A percentile compares a stretch with the other conserved stretches of the same genome.
Evolutionary conservation across 2,888 invertebrate species (phyloP).

Genomic region (Pristionchus arcanus): DNA sequence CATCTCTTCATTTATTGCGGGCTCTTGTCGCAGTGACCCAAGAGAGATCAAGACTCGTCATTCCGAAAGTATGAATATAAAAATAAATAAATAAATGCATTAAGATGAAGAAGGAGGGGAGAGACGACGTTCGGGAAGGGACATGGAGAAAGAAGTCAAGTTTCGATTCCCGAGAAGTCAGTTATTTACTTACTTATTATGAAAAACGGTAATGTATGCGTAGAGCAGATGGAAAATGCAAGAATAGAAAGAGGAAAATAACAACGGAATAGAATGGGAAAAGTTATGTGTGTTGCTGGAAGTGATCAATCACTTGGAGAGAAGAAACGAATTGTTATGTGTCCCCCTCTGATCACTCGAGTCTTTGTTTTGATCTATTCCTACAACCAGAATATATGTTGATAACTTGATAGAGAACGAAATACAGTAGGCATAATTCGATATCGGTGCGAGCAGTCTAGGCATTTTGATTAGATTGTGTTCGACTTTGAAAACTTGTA

Average conservation of each 20-base stretch:
- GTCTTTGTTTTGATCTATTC: neutral
- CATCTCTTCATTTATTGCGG: neutral
- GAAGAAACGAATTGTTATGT: neutral
- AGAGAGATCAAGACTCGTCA: too few relatives aligned
- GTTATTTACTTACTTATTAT: neutral
- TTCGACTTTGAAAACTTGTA: too few relatives aligned
- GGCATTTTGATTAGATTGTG: too few relatives aligned
- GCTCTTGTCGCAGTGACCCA: too few relatives aligned
- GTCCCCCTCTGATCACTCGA: neutral
- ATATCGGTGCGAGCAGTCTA: too few relatives aligned
- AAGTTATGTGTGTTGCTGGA: neutral
- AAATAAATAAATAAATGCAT: neutral
- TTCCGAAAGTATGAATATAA: neutral
- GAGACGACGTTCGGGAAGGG: neutral
- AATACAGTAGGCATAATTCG: too few relatives aligned
- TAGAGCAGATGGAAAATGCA: neutral
- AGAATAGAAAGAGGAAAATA: neutral
- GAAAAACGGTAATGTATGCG: neutral
- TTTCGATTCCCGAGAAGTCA: constrained; percentile 13
- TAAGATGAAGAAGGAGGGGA: constrained; percentile 41
- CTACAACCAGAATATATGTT: neutral
- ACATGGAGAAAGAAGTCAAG: constrained; percentile 44
- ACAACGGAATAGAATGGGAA: neutral
- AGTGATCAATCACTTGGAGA: neutral
- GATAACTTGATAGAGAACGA: too few relatives aligned